A percentile compares a stretch with the other conserved stretches of the same genome.
Conservation (phyloP, 2,113 vertebrate genomes). For the Pedionomus torquatus region DNA sequence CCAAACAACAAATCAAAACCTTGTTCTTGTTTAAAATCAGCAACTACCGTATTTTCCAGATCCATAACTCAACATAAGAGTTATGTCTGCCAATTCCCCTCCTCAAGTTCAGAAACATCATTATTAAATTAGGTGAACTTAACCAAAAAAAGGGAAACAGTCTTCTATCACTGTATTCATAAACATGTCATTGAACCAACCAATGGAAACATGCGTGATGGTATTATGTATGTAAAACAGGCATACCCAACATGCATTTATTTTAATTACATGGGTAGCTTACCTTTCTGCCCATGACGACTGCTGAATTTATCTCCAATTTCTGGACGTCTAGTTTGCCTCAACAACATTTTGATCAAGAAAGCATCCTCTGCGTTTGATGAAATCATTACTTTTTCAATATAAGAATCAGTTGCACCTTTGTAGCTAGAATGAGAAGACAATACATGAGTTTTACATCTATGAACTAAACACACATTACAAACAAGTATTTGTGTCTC, state of each 20-base stretch:
- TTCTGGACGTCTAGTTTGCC: conserved; percentile 95
- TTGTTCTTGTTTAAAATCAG: neutral
- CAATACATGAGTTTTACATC: neutral
- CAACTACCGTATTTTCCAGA: neutral
- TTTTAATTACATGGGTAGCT: neutral
- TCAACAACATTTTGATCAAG: conserved; percentile 97
- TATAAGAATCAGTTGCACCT: conserved; percentile 95
- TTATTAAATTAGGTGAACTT: neutral
- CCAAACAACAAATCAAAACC: neutral
- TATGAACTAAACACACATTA: neutral
- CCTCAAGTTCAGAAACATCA: neutral
- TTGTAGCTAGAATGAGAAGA: conserved; percentile 86
- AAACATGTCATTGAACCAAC: neutral
- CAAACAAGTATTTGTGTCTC: neutral
- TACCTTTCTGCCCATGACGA: conserved; percentile 98
- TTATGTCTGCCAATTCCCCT: neutral
- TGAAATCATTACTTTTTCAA: conserved; percentile 99
- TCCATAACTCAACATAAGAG: neutral
- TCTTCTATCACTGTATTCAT: neutral
- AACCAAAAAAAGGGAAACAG: neutral
- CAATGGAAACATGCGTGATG: neutral
- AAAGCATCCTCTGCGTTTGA: conserved; percentile 98
- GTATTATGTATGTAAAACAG: neutral
- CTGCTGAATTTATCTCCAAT: conserved; percentile 99
- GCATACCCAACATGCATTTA: neutral